A percentile compares a stretch with the other conserved stretches of the same genome.
phyloP scores from a whole-genome alignment of 2,888 invertebrate species.

The Sarcophaga carnaria region DNA sequence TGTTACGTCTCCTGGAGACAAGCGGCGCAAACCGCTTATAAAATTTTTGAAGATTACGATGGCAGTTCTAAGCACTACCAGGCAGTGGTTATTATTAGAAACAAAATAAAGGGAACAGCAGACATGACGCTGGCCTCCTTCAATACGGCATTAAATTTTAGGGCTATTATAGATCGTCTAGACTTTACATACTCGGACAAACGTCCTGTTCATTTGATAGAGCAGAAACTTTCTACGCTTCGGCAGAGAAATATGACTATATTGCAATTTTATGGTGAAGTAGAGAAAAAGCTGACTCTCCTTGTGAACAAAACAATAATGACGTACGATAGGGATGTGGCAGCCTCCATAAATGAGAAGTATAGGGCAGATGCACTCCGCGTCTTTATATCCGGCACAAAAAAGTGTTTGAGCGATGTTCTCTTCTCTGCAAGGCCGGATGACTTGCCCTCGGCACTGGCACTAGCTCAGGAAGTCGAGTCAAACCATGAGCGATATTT shows the following conservation, averaged over 20 bases:
- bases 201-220: constrained; percentile 3
- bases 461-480: constrained; percentile 43
- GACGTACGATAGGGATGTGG: constrained; percentile 56
- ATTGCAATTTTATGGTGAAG: not conserved
- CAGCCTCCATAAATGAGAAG: constrained; percentile 62
- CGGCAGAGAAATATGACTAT: constrained; percentile 25
- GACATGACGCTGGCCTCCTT: constrained; percentile 22
- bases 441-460: constrained; percentile 33
- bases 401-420: constrained; percentile 53
- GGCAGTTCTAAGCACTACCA: constrained; percentile 56
- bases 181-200: constrained; percentile 29
- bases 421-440: constrained; percentile 56
- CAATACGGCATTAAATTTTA: constrained; percentile 23
- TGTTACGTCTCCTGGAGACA: constrained; percentile 46
- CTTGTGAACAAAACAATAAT: constrained; percentile 67
- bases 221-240: constrained; percentile 61
- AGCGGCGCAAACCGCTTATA: constrained; percentile 51
- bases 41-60: constrained; percentile 16
- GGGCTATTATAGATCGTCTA: constrained; percentile 26
- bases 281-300: constrained; percentile 64
- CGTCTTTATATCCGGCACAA: constrained; percentile 56
- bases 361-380: constrained; percentile 64
- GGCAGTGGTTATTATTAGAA: not conserved
- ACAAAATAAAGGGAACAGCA: not conserved
- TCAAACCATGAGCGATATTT: constrained; percentile 45